A percentile compares a stretch with the other conserved stretches of the same genome.
Evolutionary conservation across 2,888 invertebrate species (phyloP).

Genomic region (Nephrotoma flavescens): DNA sequence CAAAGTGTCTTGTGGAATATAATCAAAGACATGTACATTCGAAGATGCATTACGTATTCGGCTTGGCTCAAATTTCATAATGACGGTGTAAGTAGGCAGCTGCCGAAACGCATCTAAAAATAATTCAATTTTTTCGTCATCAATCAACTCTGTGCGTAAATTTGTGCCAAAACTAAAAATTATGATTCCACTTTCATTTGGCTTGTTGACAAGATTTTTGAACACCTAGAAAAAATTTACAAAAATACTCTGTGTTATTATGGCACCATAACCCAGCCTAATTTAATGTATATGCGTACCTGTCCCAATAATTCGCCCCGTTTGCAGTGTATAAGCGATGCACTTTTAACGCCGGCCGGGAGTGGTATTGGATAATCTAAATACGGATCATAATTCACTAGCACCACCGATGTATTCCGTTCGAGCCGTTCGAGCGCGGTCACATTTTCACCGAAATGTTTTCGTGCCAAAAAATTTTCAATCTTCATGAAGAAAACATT

Average conservation of each 20-base stretch:
- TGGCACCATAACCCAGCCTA: too few relatives aligned
- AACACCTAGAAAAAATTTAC: neutral
- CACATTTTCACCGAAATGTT: neutral
- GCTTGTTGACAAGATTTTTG: neutral
- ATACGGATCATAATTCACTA: slow-evolving; percentile 7
- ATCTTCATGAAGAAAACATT: slow-evolving; percentile 6
- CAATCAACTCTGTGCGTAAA: neutral
- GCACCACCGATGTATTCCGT: slow-evolving; percentile 2
- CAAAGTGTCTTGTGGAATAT: neutral
- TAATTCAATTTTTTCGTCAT: neutral
- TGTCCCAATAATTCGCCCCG: neutral
- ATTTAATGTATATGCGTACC: neutral
- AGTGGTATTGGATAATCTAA: slow-evolving; percentile 8
- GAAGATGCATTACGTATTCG: slow-evolving; percentile 2
- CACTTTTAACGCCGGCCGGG: slow-evolving; percentile 2
- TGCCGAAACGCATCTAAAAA: neutral
- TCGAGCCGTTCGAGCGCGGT: neutral
- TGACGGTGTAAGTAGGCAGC: neutral
- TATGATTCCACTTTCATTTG: neutral
- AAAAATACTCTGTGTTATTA: neutral
- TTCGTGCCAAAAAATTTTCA: slow-evolving; percentile 2
- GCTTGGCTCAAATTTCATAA: slow-evolving; percentile 5
- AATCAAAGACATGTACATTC: slow-evolving; percentile 5
- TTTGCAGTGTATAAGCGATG: slow-evolving; percentile 2
- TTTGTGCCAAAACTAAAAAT: neutral